Percentiles rank a stretch among this genome's conserved stretches.
Evolutionary conservation across 2,888 invertebrate genomes (phyloP).

Genomic region (Ferdinandea cuprea): DNA sequence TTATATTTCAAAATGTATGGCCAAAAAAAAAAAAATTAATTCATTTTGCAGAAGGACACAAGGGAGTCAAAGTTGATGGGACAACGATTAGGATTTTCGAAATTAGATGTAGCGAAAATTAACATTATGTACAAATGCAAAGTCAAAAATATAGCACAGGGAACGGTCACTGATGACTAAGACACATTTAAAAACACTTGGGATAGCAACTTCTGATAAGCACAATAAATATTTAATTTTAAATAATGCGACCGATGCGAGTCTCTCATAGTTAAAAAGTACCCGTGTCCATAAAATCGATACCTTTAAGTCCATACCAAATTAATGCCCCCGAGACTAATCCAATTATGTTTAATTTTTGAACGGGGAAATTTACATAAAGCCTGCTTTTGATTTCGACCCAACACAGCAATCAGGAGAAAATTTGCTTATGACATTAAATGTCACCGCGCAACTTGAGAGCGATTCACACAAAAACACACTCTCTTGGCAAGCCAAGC

Average conservation of each 20-base stretch:
- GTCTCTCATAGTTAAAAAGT: too few relatives aligned
- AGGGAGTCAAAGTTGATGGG: constrained; percentile 78
- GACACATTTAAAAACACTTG: not conserved
- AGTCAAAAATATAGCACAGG: not conserved
- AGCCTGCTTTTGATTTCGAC: not conserved
- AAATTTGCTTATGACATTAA: constrained; percentile 9
- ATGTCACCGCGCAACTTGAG: not conserved
- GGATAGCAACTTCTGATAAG: not conserved
- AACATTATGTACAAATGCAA: constrained; percentile 80
- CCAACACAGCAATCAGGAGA: not conserved
- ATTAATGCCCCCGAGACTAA: not conserved
- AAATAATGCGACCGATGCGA: too few relatives aligned
- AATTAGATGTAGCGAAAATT: constrained; percentile 79
- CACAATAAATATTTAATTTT: too few relatives aligned
- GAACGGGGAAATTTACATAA: not conserved
- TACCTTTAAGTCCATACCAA: not conserved
- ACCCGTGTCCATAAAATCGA: too few relatives aligned
- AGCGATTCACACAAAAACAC: constrained; percentile 11
- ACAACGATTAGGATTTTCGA: constrained; percentile 80
- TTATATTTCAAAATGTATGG: not conserved
- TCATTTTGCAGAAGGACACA: constrained; percentile 49
- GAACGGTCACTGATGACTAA: not conserved
- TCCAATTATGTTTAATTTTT: not conserved
- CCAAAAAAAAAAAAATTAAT: too few relatives aligned
- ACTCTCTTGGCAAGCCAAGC: constrained; percentile 34